Conservation (phyloP, 2,888 invertebrate genomes). For the Unio pictorum region DNA sequence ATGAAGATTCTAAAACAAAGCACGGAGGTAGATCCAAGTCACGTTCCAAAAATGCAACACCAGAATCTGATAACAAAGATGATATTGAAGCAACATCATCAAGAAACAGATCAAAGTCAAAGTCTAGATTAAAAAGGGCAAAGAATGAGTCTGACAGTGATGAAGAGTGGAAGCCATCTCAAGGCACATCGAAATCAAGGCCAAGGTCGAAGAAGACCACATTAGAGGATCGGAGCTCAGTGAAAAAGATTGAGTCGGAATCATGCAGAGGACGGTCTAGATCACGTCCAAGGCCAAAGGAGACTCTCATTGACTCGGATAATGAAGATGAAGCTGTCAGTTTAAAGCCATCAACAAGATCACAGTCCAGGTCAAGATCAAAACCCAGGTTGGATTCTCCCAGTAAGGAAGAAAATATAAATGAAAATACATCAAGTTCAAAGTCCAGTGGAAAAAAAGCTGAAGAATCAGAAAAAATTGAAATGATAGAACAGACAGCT, state of each 20-base stretch:
- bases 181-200: conserved; percentile 4
- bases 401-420: conserved; percentile 1
- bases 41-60: no score
- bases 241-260: background rate
- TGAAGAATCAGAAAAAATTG: no score
- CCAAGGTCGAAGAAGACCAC: background rate
- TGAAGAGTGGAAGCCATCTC: background rate
- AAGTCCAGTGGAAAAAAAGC: no score
- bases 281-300: background rate
- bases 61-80: no score
- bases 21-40: no score
- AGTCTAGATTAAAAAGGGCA: conserved; percentile 9
- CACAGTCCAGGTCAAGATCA: no score
- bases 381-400: background rate
- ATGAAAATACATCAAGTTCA: background rate
- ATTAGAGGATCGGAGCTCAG: no score
- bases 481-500: no score
- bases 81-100: background rate
- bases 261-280: conserved; percentile 2
- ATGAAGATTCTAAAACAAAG: no score
- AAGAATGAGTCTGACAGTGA: conserved; percentile 9
- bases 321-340: no score
- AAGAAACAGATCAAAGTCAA: conserved; percentile 7
- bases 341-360: no score
- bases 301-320: no score